Conservation (phyloP, 2,888 invertebrate species). For the Octodonta nipae region DNA sequence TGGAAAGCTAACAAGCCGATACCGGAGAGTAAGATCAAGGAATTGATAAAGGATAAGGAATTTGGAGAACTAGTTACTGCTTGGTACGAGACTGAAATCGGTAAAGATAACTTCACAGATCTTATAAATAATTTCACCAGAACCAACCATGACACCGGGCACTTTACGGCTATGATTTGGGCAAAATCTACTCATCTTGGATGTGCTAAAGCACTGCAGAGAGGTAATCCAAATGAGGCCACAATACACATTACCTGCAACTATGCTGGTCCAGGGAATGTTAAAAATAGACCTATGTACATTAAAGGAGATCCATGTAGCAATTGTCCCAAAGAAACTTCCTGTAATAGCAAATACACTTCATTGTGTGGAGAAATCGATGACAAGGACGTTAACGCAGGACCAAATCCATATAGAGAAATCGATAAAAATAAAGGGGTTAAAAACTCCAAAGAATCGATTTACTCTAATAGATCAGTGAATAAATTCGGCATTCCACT, state of each 20-base stretch:
- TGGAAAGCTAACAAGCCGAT: background rate
- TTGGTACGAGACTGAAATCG: conserved; percentile 10
- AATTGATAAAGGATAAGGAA: background rate
- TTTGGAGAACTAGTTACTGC: conserved; percentile 1
- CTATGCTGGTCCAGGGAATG: conserved; percentile 9
- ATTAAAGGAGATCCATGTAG: conserved; percentile 7
- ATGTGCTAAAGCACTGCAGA: conserved; percentile 7
- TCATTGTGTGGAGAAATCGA: conserved; percentile 11
- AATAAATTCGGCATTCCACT: no score
- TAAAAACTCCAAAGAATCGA: no score
- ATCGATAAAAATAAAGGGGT: no score
- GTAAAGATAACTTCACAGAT: background rate
- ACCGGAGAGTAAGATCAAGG: background rate
- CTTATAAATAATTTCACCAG: background rate
- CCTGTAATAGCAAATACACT: conserved; percentile 5
- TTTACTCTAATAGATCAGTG: no score
- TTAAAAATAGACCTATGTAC: conserved; percentile 3
- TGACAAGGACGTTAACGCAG: background rate
- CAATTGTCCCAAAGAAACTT: conserved; percentile 28
- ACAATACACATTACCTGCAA: conserved; percentile 8
- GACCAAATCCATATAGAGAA: background rate
- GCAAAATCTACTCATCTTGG: conserved; percentile 13
- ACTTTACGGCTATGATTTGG: conserved; percentile 15
- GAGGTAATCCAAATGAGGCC: background rate
- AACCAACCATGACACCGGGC: conserved; percentile 9